These are phyloP conservation scores for Apogon talboti DNA, from an alignment of 2,797 vertebrate species.

Conservation along the genomic window DNA sequence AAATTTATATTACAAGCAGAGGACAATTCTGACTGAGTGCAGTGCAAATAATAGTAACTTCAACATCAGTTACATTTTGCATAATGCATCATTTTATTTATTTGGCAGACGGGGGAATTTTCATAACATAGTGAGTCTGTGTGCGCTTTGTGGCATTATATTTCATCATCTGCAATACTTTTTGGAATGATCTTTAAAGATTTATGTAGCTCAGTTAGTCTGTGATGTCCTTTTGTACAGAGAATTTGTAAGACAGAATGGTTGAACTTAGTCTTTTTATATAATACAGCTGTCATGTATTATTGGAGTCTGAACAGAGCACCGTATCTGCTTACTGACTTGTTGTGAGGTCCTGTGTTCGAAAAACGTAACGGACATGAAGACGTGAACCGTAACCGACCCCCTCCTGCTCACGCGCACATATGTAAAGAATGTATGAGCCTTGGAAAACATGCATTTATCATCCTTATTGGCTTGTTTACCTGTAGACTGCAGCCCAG, in stretches of 20 bases:
- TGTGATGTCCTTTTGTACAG: neutral
- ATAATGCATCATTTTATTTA: constrained; percentile 33
- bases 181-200: constrained; percentile 14
- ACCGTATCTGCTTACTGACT: neutral
- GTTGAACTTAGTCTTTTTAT: neutral
- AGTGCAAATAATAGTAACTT: neutral
- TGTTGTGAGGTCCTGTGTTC: neutral
- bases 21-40: constrained; percentile 2
- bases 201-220: constrained; percentile 17
- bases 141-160: constrained; percentile 9
- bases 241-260: neutral
- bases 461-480: constrained; percentile 14
- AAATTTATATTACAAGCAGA: constrained; percentile 1
- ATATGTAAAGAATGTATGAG: neutral
- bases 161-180: constrained; percentile 36
- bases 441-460: constrained; percentile 21
- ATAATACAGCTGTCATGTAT: neutral
- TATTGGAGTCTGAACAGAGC: constrained; percentile 13
- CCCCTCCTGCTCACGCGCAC: neutral
- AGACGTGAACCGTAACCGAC: constrained; percentile 7
- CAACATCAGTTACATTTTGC: constrained; percentile 9
- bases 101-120: constrained; percentile 32
- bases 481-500: constrained; percentile 33
- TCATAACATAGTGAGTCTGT: constrained; percentile 10
- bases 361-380: constrained; percentile 9